Conservation (phyloP, 1,140 invertebrate species). For the Caerostris extrusa region DNA sequence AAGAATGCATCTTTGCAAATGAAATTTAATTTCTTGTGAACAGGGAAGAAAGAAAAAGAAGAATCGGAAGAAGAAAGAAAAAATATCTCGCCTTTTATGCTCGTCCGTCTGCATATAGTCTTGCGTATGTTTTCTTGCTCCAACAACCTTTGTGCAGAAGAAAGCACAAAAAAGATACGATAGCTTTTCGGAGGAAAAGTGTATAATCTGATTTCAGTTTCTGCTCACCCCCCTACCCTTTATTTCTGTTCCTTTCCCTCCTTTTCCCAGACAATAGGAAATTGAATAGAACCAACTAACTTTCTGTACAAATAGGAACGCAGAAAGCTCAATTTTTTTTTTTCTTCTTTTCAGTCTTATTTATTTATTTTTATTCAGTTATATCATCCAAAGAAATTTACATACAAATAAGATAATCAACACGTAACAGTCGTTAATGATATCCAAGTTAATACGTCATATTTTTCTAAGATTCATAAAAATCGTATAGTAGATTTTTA, state of each 20-base stretch:
- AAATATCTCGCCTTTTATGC: constrained; percentile 40
- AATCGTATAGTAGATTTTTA: too few relatives aligned
- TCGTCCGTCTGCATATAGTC: constrained; percentile 18
- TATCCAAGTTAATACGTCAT: too few relatives aligned
- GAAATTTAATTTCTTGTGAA: constrained; percentile 77
- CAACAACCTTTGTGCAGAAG: background rate
- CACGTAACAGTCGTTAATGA: too few relatives aligned
- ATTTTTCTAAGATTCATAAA: too few relatives aligned
- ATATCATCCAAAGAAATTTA: too few relatives aligned
- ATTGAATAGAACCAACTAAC: constrained; percentile 65
- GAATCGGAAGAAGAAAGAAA: background rate
- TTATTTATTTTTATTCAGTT: too few relatives aligned
- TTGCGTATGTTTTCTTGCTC: constrained; percentile 5
- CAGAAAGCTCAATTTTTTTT: background rate
- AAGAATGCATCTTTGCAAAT: constrained; percentile 76
- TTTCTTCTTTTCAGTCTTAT: background rate
- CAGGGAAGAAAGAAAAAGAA: constrained; percentile 15
- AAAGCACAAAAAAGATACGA: constrained; percentile 30
- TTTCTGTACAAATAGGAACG: background rate
- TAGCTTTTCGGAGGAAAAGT: constrained; percentile 11
- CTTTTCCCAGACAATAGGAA: constrained; percentile 47
- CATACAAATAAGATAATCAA: too few relatives aligned
- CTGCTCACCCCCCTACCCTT: background rate
- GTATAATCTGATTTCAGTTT: constrained; percentile 68
- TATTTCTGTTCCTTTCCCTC: background rate